These are phyloP conservation scores for Parnassius smintheus DNA, from an alignment of 2,888 invertebrate species.

Conservation along the genomic window DNA sequence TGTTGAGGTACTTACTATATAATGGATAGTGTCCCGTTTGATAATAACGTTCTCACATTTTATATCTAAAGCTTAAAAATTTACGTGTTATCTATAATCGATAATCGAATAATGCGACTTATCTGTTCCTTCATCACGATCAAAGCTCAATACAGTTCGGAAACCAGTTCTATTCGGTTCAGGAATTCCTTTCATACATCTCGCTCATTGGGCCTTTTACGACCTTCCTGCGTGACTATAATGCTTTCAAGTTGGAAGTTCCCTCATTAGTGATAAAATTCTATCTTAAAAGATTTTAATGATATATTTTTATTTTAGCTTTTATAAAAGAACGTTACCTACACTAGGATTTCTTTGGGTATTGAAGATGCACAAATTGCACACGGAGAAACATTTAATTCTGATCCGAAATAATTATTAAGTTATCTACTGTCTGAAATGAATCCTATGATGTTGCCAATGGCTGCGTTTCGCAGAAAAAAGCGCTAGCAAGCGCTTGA, in stretches of 20 bases:
- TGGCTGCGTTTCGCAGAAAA: no score
- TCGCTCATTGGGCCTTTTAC: slow-evolving; percentile 29
- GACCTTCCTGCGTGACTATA: slow-evolving; percentile 26
- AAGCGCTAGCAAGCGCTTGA: no score
- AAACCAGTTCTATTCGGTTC: slow-evolving; percentile 30
- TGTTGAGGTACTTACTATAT: no score
- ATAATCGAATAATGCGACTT: slow-evolving; percentile 17
- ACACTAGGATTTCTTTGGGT: no score
- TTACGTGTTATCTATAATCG: slow-evolving; percentile 12
- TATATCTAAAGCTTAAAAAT: slow-evolving; percentile 1
- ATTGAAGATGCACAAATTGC: no score
- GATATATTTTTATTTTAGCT: not conserved
- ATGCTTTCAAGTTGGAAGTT: slow-evolving; percentile 21
- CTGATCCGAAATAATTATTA: no score
- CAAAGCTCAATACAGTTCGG: slow-evolving; percentile 25
- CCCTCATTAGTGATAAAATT: slow-evolving; percentile 25
- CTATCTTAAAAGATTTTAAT: slow-evolving; percentile 18
- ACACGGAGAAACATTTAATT: no score
- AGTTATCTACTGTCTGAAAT: no score
- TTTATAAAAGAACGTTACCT: no score
- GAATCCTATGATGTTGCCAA: no score
- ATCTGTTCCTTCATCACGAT: slow-evolving; percentile 25
- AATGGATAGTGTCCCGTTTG: no score
- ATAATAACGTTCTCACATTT: no score
- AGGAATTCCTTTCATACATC: slow-evolving; percentile 30